Evolutionary conservation across 2,797 vertebrate species (phyloP).

Genomic region (Ciconia nigra): DNA sequence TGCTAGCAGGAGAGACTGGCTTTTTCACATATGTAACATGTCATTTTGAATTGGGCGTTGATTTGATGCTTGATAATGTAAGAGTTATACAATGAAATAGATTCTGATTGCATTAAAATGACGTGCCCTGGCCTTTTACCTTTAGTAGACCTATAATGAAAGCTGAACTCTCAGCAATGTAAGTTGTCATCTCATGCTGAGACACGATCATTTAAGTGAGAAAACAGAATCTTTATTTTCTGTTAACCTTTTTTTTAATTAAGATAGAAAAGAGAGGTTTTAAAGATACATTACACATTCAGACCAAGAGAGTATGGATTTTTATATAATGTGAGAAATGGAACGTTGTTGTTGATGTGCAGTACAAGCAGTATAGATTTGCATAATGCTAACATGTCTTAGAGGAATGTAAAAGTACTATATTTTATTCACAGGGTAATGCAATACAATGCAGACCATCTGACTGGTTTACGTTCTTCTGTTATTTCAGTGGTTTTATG

Average conservation of each 20-base stretch:
- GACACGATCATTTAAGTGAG: neutral
- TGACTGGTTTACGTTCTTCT: neutral
- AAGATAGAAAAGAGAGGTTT: neutral
- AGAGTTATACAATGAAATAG: slow-evolving; percentile 81
- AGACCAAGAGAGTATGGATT: neutral
- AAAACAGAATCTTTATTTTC: neutral
- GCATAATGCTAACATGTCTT: neutral
- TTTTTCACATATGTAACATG: slow-evolving; percentile 98
- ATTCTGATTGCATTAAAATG: slow-evolving; percentile 85
- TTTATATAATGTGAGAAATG: neutral
- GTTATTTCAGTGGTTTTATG: neutral
- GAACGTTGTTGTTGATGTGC: neutral
- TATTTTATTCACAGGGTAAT: neutral
- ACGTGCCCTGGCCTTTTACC: slow-evolving; percentile 80
- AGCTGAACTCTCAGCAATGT: slow-evolving; percentile 63
- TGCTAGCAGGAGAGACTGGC: slow-evolving; percentile 94
- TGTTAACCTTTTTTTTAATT: neutral
- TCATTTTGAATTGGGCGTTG: slow-evolving; percentile 86
- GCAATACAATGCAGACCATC: neutral
- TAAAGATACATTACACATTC: fast-evolving
- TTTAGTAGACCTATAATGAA: slow-evolving; percentile 72
- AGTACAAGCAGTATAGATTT: neutral
- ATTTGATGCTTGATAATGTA: slow-evolving; percentile 73
- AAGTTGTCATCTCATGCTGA: neutral
- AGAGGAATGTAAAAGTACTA: neutral